Percentiles rank a stretch among this genome's conserved stretches.
phyloP scores from a whole-genome alignment of 1,140 invertebrate genomes.

The Pseudachorutes palmiensis region DNA sequence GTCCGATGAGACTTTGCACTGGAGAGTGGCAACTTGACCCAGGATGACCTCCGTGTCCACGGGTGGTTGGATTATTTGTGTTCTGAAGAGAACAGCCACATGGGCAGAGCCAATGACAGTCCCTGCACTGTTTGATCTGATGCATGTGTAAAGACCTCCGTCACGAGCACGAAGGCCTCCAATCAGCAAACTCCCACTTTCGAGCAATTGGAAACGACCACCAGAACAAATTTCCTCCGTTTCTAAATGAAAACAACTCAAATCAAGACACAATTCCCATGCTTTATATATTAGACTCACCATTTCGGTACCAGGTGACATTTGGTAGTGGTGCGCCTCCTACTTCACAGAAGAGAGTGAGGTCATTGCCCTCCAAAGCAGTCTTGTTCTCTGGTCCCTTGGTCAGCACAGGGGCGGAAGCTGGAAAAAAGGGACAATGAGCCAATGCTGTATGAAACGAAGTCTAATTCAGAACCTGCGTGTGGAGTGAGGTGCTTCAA shows the following conservation, averaged over 20 bases:
- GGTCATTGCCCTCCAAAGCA: conserved; percentile 83
- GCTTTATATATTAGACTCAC: conserved; percentile 48
- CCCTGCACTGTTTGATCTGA: conserved; percentile 79
- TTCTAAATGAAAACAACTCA: conserved; percentile 31
- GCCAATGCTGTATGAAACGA: conserved; percentile 6
- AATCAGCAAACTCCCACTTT: conserved; percentile 75
- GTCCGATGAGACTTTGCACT: conserved; percentile 89
- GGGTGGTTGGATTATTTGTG: conserved; percentile 84
- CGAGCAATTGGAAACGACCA: conserved; percentile 71
- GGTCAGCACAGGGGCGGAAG: conserved; percentile 73
- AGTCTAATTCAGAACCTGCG: conserved; percentile 3
- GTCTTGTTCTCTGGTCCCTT: conserved; percentile 72
- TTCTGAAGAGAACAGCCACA: conserved; percentile 50
- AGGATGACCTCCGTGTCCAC: conserved; percentile 78
- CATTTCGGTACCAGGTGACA: conserved; percentile 83
- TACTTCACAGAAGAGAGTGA: conserved; percentile 62
- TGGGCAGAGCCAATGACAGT: conserved; percentile 50
- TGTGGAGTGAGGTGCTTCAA: no score
- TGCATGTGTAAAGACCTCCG: conserved; percentile 79
- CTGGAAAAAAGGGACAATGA: no score
- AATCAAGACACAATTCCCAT: not conserved
- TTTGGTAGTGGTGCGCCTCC: conserved; percentile 81
- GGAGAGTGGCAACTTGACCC: conserved; percentile 78
- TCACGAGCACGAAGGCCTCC: conserved; percentile 72
- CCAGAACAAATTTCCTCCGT: conserved; percentile 43